Evolutionary conservation across 2,113 vertebrate genomes (phyloP).

Genomic region (Heterotilapia buettikoferi): DNA sequence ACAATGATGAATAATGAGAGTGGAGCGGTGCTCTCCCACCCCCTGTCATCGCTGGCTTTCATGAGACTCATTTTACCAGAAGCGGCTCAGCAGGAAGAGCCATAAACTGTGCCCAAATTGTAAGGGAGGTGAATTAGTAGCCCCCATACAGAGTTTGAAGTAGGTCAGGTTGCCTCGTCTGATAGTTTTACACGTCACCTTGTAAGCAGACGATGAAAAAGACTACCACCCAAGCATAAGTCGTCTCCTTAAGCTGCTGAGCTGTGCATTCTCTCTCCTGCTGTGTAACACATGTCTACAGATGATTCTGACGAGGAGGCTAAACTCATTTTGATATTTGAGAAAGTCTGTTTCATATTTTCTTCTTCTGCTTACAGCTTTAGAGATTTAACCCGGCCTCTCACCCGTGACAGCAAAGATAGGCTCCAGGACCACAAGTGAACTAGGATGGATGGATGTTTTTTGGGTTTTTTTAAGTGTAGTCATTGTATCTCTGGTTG

Average conservation of each 20-base stretch:
- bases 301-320: not conserved
- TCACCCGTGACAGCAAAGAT: not conserved
- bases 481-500: not conserved
- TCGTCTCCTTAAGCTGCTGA: not conserved
- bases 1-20: conserved; percentile 18
- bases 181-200: conserved; percentile 20
- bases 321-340: not conserved
- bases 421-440: not conserved
- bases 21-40: not conserved
- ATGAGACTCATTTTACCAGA: not conserved
- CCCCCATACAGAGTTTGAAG: conserved; percentile 29
- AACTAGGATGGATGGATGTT: fast-evolving
- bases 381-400: not conserved
- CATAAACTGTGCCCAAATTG: conserved; percentile 10
- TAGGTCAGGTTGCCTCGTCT: conserved; percentile 30
- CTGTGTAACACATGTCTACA: not conserved
- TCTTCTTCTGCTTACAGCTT: not conserved
- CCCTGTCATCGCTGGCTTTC: not conserved
- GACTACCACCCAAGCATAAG: conserved; percentile 9
- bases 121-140: conserved; percentile 6
- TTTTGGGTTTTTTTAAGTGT: not conserved
- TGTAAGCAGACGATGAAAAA: conserved; percentile 30
- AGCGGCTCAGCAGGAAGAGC: not conserved
- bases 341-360: not conserved
- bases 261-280: not conserved